phyloP scores from a whole-genome alignment of 1,140 invertebrate genomes.

The Rhyacophila brunnea region DNA sequence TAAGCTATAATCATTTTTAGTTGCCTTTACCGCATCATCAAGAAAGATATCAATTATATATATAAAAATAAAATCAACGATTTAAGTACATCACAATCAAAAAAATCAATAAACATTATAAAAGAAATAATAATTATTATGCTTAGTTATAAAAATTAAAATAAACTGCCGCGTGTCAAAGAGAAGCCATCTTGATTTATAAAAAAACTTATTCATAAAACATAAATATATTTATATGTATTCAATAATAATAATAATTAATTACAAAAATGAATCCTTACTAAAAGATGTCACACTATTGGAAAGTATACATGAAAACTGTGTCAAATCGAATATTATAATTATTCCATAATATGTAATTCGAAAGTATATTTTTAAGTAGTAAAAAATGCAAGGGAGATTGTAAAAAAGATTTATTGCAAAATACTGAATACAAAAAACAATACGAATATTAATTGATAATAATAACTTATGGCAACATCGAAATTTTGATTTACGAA shows the following conservation, averaged over 20 bases:
- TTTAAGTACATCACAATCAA: constrained; percentile 2
- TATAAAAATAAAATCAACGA: neutral
- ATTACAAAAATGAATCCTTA: constrained; percentile 4
- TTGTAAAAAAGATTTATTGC: no score
- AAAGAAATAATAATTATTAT: neutral
- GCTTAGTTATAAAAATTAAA: neutral
- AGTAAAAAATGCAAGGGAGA: no score
- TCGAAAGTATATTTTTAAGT: neutral
- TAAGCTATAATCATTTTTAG: neutral
- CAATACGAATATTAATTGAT: no score
- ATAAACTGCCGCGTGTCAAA: neutral
- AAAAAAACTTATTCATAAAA: constrained; percentile 7
- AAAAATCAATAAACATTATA: neutral
- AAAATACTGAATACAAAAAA: no score
- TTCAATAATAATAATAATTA: constrained; percentile 3
- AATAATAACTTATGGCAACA: no score
- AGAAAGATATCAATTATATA: no score
- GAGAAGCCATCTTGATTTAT: neutral
- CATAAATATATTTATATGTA: constrained; percentile 12
- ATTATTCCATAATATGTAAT: neutral
- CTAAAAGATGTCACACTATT: no score
- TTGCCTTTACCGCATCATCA: neutral
- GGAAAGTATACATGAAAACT: no score
- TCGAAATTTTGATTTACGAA: no score
- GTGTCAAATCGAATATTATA: neutral